Percentiles rank a stretch among this genome's conserved stretches.
Conservation (phyloP, 2,888 invertebrate genomes). For the Amphipyra berbera region DNA sequence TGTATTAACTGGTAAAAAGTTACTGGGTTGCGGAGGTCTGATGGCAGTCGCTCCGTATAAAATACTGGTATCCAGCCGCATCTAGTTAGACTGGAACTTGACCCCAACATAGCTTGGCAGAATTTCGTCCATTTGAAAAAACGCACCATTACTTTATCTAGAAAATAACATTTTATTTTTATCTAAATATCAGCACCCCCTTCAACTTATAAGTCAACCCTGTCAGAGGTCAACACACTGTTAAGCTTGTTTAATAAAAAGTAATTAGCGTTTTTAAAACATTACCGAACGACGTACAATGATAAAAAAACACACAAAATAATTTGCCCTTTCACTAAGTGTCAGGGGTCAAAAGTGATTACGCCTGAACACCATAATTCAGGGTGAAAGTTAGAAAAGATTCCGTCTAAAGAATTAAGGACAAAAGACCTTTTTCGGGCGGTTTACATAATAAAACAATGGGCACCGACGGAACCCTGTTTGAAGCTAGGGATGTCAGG, state of each 20-base stretch:
- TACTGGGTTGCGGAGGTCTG: too few species aligned
- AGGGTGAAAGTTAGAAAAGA: slow-evolving; percentile 80
- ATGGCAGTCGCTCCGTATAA: too few species aligned
- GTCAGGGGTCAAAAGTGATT: slow-evolving; percentile 77
- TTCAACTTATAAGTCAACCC: background rate
- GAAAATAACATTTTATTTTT: too few species aligned
- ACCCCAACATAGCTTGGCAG: too few species aligned
- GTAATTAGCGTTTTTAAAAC: slow-evolving; percentile 50
- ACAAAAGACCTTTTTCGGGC: slow-evolving; percentile 70
- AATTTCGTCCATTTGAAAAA: too few species aligned
- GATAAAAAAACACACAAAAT: slow-evolving; percentile 57
- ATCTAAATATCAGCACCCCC: too few species aligned
- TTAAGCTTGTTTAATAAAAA: slow-evolving; percentile 41
- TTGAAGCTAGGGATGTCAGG: slow-evolving; percentile 49
- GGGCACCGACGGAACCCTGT: slow-evolving; percentile 54
- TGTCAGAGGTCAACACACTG: slow-evolving; percentile 16
- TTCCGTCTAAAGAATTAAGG: slow-evolving; percentile 79
- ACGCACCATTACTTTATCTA: too few species aligned
- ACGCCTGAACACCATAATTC: slow-evolving; percentile 81
- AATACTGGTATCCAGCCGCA: too few species aligned
- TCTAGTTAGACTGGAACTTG: too few species aligned
- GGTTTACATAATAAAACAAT: slow-evolving; percentile 80
- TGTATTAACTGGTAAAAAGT: too few species aligned
- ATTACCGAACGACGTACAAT: slow-evolving; percentile 35
- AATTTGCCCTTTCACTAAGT: slow-evolving; percentile 67